Evolutionary conservation across 1,140 invertebrate genomes (phyloP), one percentile per base, ranked within the genome.

Genomic region (Lordiphosa clarofinis): DNA sequence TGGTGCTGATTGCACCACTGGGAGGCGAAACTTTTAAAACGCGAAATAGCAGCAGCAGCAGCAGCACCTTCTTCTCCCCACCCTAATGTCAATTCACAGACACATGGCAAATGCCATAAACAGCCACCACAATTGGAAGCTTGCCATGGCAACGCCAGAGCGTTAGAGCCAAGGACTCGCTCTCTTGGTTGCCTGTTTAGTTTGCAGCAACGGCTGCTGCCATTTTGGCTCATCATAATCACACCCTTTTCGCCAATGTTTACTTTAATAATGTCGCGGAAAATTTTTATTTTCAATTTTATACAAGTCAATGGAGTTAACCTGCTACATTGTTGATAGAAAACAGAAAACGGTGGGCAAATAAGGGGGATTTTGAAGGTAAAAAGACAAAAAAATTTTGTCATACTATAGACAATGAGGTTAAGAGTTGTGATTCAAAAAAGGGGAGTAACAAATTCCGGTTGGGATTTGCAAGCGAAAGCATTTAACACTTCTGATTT

Each of bases 231-330:
- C 76, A 49, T 82, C 78, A 82, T 82, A 82, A 84, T 82, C 76
- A 82, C 76, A 82, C 76, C 76, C 76, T 82, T 84, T 84, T 76
- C 72, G 63, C 72, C 78, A 75, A 82, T 82, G 76, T 82, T 82
- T 82, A 76, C 76, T 82, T 82, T 82, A 84, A 82, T 82, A 82
- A 84, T 82, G 78, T 84, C 76, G 78, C 73, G 72, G 78, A 82
- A 82, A 84, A 76, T 82, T 82, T 73, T 76, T 76, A 84, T 82
- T 82, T 84, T 82, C 78, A 84, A 82, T 82, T 84, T 82, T 82
- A 68, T 59, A 82, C 68, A 76, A 76, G 78, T 76, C 76, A 76
- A 84, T 76, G 76, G 63, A 82, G 76, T 82, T 82, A 82, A 82
- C 78, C 60, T 73, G 72, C 76, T 39, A 79, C 60, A 62, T 31